Conservation (phyloP, 2,888 invertebrate genomes). For the Morinoia aosen region DNA sequence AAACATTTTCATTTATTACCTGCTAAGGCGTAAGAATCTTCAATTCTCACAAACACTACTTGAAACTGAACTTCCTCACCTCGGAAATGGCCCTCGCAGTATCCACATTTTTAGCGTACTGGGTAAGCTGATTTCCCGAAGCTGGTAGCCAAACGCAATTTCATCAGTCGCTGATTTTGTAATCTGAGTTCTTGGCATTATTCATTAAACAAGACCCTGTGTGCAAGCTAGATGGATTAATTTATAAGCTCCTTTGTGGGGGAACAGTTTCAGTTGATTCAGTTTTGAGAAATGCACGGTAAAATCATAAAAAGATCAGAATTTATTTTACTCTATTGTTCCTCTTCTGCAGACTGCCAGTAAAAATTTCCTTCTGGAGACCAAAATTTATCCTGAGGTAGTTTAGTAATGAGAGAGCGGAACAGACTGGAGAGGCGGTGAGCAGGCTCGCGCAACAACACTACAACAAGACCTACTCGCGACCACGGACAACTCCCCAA, state of each 20-base stretch:
- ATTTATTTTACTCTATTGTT: not conserved
- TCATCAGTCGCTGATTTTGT: not conserved
- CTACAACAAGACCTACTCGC: not conserved
- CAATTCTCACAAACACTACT: not conserved
- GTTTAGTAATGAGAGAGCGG: not conserved
- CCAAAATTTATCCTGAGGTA: not conserved
- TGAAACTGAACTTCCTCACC: not conserved
- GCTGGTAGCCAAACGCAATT: not conserved
- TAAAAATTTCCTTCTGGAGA: not conserved
- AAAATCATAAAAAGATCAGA: not conserved
- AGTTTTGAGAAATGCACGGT: not conserved
- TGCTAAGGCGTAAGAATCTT: not conserved
- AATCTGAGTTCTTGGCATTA: not conserved
- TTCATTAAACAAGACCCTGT: not conserved
- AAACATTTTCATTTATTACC: not conserved
- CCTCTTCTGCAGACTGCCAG: not conserved
- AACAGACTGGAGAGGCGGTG: not conserved
- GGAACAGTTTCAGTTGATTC: not conserved
- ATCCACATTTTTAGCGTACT: too few species aligned
- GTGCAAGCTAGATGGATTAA: not conserved
- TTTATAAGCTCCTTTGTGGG: not conserved
- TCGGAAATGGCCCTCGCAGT: not conserved
- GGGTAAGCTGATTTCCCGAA: too few species aligned
- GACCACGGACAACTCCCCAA: constrained; percentile 15
- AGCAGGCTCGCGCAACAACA: not conserved